These are phyloP conservation scores for Megaceryle alcyon DNA, from an alignment of 2,797 vertebrate species.

Conservation along the genomic window DNA sequence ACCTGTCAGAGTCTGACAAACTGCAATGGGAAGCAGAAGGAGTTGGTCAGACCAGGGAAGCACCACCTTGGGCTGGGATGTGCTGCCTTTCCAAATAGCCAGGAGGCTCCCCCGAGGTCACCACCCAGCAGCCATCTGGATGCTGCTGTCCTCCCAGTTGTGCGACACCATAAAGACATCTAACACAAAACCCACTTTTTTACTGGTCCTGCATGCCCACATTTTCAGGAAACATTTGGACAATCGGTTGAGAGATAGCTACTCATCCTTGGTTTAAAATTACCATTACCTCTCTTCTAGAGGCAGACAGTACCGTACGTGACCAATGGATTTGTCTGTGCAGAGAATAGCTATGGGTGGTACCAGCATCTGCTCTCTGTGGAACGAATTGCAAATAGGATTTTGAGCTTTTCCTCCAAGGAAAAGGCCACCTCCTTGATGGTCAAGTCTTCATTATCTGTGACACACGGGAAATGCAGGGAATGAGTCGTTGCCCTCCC, in stretches of 20 bases:
- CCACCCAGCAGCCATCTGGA: neutral
- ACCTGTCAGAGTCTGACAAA: accelerated
- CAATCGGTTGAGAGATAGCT: neutral
- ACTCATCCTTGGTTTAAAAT: neutral
- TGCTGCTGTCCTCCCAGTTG: neutral
- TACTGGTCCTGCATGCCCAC: neutral
- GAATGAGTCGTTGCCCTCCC: neutral
- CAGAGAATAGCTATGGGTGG: neutral
- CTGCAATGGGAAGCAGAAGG: neutral
- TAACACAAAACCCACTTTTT: neutral
- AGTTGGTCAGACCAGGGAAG: neutral
- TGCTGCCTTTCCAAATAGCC: neutral
- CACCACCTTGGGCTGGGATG: neutral
- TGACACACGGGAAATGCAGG: neutral
- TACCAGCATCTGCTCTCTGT: neutral
- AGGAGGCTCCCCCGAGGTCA: accelerated
- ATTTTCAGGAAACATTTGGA: neutral
- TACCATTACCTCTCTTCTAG: neutral
- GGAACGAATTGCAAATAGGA: neutral
- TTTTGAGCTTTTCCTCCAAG: neutral
- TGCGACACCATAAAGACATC: neutral
- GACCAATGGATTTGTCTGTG: neutral
- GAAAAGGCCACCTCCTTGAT: neutral
- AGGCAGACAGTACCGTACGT: neutral
- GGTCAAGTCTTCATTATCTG: neutral